Evolutionary conservation across 2,797 vertebrate genomes (phyloP).

Genomic region (Jordanella pulchra): DNA sequence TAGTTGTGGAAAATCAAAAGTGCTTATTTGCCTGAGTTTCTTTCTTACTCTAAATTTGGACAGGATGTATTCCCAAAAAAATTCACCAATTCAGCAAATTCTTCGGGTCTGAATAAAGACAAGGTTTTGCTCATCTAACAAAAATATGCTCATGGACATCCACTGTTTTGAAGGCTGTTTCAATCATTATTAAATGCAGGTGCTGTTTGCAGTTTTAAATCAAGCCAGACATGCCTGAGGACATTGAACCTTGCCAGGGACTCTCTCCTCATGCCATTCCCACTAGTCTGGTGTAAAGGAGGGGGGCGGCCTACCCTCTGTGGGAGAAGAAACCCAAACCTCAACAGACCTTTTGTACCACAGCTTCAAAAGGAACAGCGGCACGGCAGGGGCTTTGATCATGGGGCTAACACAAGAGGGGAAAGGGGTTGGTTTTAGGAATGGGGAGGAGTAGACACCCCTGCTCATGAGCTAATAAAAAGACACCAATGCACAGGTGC

Average conservation of each 20-base stretch:
- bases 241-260: slow-evolving; percentile 32
- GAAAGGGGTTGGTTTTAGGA: slow-evolving; percentile 36
- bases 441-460: slow-evolving; percentile 32
- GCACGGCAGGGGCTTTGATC: slow-evolving; percentile 75
- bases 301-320: slow-evolving; percentile 51
- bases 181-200: slow-evolving; percentile 3
- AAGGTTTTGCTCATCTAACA: not conserved
- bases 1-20: not conserved
- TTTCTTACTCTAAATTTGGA: not conserved
- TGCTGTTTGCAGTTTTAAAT: slow-evolving; percentile 3
- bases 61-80: not conserved
- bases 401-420: slow-evolving; percentile 49
- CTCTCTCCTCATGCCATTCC: slow-evolving; percentile 19
- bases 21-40: too few relatives aligned
- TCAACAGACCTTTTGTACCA: slow-evolving; percentile 66
- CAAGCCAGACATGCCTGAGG: slow-evolving; percentile 39
- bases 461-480: slow-evolving; percentile 59
- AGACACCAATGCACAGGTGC: slow-evolving; percentile 60
- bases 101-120: not conserved
- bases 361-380: slow-evolving; percentile 72
- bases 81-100: not conserved
- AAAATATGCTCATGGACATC: not conserved
- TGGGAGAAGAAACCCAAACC: slow-evolving; percentile 74
- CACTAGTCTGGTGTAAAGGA: slow-evolving; percentile 24
- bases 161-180: not conserved